Conservation (phyloP, 2,797 vertebrate species). For the Xiphorhynchus erythropygius region DNA sequence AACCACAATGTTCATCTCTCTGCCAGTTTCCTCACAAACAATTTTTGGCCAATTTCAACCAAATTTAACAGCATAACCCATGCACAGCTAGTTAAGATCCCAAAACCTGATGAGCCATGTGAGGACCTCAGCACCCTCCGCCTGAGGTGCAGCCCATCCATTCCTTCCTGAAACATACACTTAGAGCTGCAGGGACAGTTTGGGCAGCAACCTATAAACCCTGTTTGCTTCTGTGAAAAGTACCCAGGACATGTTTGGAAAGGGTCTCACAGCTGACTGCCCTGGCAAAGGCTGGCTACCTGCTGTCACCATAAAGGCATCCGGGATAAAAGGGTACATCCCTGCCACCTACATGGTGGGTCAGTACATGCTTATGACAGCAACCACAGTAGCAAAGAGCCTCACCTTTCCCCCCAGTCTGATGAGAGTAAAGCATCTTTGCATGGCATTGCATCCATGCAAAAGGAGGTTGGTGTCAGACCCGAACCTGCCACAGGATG, state of each 20-base stretch:
- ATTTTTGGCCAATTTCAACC: background rate
- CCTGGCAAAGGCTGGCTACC: background rate
- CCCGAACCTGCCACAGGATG: background rate
- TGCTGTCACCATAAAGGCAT: background rate
- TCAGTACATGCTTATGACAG: background rate
- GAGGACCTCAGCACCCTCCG: background rate
- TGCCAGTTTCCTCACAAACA: background rate
- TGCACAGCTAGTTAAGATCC: background rate
- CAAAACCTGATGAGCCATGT: background rate
- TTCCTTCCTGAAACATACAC: fast-evolving
- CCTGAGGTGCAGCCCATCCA: fast-evolving
- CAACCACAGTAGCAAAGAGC: background rate
- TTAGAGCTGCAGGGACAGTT: background rate
- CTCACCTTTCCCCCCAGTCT: background rate
- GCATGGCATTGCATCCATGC: no score
- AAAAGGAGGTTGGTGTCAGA: background rate
- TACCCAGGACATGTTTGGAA: fast-evolving
- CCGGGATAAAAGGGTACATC: background rate
- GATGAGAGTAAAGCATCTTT: background rate
- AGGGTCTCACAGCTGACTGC: background rate
- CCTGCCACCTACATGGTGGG: no score
- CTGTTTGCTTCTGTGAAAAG: background rate
- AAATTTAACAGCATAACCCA: fast-evolving
- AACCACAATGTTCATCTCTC: background rate
- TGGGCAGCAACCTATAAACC: background rate